phyloP scores from a whole-genome alignment of 1,140 invertebrate genomes.

The Catajapyx aquilonaris region DNA sequence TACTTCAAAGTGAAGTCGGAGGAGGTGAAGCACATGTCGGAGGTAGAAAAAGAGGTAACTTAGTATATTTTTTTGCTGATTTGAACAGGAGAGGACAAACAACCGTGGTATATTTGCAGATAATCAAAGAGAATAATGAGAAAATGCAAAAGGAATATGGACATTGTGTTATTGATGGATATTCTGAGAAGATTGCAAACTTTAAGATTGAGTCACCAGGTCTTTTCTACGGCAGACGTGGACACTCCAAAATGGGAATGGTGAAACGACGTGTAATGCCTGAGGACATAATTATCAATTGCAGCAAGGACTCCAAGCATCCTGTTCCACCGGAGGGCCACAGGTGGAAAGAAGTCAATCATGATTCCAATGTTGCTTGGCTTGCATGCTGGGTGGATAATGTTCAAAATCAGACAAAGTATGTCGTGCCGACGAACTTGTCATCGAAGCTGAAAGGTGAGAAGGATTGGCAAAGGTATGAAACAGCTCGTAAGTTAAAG shows the following conservation, averaged over 20 bases:
- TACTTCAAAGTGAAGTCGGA: slow-evolving; percentile 73
- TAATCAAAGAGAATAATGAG: slow-evolving; percentile 37
- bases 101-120: slow-evolving; percentile 18
- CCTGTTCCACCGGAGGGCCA: too few relatives aligned
- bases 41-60: slow-evolving; percentile 85
- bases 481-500: slow-evolving; percentile 34
- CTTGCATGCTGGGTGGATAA: too few relatives aligned
- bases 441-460: too few relatives aligned
- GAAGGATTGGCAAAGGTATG: too few relatives aligned
- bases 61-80: too few relatives aligned
- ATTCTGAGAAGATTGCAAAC: slow-evolving; percentile 47
- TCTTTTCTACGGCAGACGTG: too few relatives aligned
- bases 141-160: slow-evolving; percentile 33
- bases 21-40: slow-evolving; percentile 53
- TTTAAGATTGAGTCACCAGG: slow-evolving; percentile 42
- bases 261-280: slow-evolving; percentile 34
- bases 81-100: too few relatives aligned
- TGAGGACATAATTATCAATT: slow-evolving; percentile 48
- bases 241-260: slow-evolving; percentile 49
- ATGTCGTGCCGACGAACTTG: too few relatives aligned
- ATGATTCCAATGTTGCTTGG: too few relatives aligned
- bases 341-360: slow-evolving; percentile 45
- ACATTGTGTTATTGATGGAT: slow-evolving; percentile 38
- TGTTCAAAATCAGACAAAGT: too few relatives aligned
- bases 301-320: slow-evolving; percentile 31